Base-by-base conservation (phyloP, 2,888 invertebrate genomes). In the Eupeodes luniger region DNA sequence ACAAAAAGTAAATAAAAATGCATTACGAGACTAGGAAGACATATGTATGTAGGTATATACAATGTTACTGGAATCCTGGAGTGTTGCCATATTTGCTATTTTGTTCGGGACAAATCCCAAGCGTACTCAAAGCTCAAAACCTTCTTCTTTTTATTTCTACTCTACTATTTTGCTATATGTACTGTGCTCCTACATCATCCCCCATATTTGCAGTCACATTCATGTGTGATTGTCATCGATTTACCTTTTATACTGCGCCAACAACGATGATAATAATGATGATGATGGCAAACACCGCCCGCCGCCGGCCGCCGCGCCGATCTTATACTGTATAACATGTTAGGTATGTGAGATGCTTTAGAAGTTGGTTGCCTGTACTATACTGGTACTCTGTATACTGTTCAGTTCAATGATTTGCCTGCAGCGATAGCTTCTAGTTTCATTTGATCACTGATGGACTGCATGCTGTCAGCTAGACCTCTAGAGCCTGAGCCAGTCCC, bases 381-480 rank as follows among this genome's bases (percentile, higher is more conserved):
- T 11, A 72, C 16, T 57, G 40, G 40, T 55, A n/a, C 9, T 1
- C 40, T 19, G 53, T 62, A 19, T 19, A 53, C 40, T 57, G 75
- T 62, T 57, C 80, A 80, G 87, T 84, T 87, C 87, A 84, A 84
- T 87, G 87, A 83, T 87, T 87, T 81, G 86, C 80, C 84, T 79
- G 83, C 64, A 83, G 79, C 79, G 19, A 57, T 72, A 79, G 87
- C 80, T 87, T 84, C 86, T 87, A 53, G 83, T 76, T 86, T 70
- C 59, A 82, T 74, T 72, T 61, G 77, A 81, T 77, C 85, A 81
- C 81, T 59, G 57, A 67, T 66, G 61, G 77, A 61, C 61, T 53
- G 70, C 72, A 78, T 49, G 67, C 67, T 82, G 70, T 72, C 70
- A 72, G 44, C 44, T 72, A 72, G 12, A 19, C 1, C 27, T 27